phyloP scores from a whole-genome alignment of 2,888 invertebrate species.

The Athetis lepigone region DNA sequence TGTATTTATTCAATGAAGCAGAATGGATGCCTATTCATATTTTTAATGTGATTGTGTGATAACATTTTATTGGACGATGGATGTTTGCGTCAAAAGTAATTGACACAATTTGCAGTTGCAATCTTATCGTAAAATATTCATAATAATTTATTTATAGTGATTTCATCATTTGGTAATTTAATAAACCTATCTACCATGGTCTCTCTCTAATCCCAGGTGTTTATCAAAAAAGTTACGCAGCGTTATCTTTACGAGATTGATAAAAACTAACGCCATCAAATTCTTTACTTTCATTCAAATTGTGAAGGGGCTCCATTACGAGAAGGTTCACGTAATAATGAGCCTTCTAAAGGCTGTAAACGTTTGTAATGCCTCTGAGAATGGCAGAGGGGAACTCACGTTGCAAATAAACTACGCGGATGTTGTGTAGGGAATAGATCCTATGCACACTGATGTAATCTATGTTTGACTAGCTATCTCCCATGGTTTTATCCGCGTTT shows the following conservation, averaged over 20 bases:
- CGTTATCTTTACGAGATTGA: conserved; percentile 18
- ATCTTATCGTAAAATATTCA: conserved; percentile 35
- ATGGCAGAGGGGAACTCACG: conserved; percentile 45
- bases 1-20: conserved; percentile 50
- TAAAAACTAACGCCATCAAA: conserved; percentile 2
- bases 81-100: conserved; percentile 10
- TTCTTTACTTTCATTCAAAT: conserved; percentile 34
- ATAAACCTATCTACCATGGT: conserved; percentile 12
- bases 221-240: conserved; percentile 21
- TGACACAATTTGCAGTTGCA: conserved; percentile 22
- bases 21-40: conserved; percentile 21
- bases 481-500: too few relatives aligned
- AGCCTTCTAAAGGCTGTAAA: conserved; percentile 33
- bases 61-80: conserved; percentile 16
- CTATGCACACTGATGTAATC: too few relatives aligned
- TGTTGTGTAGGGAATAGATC: conserved; percentile 8
- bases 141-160: conserved; percentile 13
- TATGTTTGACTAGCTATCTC: too few relatives aligned
- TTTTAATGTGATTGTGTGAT: conserved; percentile 23
- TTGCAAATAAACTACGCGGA: conserved; percentile 34
- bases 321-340: conserved; percentile 32
- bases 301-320: conserved; percentile 19
- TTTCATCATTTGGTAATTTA: conserved; percentile 14
- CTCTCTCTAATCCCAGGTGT: conserved; percentile 19
- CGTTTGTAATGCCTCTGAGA: conserved; percentile 45